Evolutionary conservation across 1,140 invertebrate species (phyloP), one percentile per base, ranked within the genome.

Genomic region (Hylyphantes graminicola): DNA sequence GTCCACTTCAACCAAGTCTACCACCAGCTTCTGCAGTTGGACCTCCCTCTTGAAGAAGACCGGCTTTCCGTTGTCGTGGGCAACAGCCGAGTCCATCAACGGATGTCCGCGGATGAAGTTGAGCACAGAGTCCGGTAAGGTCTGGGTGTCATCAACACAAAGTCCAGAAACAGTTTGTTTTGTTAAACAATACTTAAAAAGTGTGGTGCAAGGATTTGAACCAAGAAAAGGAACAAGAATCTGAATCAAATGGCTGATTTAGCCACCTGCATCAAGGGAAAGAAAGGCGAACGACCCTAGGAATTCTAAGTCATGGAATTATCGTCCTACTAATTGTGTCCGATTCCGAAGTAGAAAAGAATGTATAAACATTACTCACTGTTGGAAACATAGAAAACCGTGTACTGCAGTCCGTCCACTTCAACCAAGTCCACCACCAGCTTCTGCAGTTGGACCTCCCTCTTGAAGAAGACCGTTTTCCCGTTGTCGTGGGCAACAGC

Each of bases 61-160:
- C 5, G 96, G 96, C 88, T 94, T 95, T 87, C 95, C 94, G 89
- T 95, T 94, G 88, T 95, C 94, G 89, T 96, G 95, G 53, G 93
- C 93, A 64, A 97, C 95, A 15, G 96, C 95, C 73, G 94, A 94
- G 90, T 98, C 96, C 97, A 98, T 98, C 79, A 98, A 90, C 11
- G 97, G 96, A 91, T 99, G 97, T 17, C 95, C 95, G 87, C 95
- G 94, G 88, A 98, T 96, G 91, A 98, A 98, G 90, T 97, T 97
- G 76, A 98, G 92, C 2, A 97, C 96, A 35, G 35, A 35, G 2
- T 35, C 35, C 35, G 2, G 5, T 35, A 35, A 35, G 35, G 35
- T 35, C 2, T 2, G 35, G 5, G 35, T 35, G 35, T 2, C 35
- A 35, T 35, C 5, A 5, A 35, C 35, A 35, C 35, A 35, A 35